phyloP scores from a whole-genome alignment of 1,140 invertebrate species.

The Augochlora pura region DNA sequence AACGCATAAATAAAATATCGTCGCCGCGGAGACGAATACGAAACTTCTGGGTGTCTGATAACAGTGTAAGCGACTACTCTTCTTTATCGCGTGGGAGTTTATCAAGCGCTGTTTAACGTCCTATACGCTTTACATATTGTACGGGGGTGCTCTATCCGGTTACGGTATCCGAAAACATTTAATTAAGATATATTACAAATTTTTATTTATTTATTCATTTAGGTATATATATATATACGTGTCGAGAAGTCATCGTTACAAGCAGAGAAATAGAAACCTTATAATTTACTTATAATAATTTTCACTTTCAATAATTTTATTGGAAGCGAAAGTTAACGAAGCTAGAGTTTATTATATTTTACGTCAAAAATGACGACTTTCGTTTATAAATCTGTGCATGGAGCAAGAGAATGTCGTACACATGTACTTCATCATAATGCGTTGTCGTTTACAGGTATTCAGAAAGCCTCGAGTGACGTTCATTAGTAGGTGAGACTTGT shows the following conservation, averaged over 20 bases:
- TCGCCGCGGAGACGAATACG: not conserved
- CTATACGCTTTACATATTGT: not conserved
- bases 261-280: too few relatives aligned
- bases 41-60: conserved; percentile 26
- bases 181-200: too few relatives aligned
- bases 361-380: too few relatives aligned
- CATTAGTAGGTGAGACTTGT: conserved; percentile 22
- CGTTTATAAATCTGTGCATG: not conserved
- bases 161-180: too few relatives aligned
- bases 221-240: too few relatives aligned
- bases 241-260: too few relatives aligned
- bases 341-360: too few relatives aligned
- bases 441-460: conserved; percentile 30
- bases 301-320: too few relatives aligned
- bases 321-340: too few relatives aligned
- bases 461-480: conserved; percentile 17
- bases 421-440: conserved; percentile 24
- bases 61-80: not conserved
- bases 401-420: conserved; percentile 46
- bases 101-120: not conserved
- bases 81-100: conserved; percentile 19
- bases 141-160: too few relatives aligned
- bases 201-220: too few relatives aligned
- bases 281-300: too few relatives aligned
- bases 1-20: conserved; percentile 44